A percentile compares a stretch with the other conserved stretches of the same genome.
Evolutionary conservation across 2,113 vertebrate species (phyloP).

Genomic region (Camarhynchus parvulus): DNA sequence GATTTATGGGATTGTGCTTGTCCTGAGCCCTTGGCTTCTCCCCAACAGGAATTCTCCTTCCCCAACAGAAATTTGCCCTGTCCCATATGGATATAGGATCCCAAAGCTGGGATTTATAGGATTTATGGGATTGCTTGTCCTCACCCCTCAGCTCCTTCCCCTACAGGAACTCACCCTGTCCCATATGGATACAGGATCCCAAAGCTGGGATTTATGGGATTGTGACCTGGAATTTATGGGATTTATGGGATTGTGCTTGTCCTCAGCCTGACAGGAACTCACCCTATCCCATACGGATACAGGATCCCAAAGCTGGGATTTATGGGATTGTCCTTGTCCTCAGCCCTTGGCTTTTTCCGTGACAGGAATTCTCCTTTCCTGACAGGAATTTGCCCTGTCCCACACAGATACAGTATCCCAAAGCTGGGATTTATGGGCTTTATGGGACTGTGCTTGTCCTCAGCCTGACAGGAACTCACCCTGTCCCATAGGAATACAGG

Average conservation of each 20-base stretch:
- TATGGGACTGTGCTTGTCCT: neutral
- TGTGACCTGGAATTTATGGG: neutral
- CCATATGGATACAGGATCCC: too few species aligned
- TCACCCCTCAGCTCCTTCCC: neutral
- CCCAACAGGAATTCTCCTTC: too few species aligned
- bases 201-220: too few species aligned
- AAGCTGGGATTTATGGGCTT: too few species aligned
- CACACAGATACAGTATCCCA: too few species aligned
- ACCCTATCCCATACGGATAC: neutral
- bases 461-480: too few species aligned
- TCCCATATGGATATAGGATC: neutral
- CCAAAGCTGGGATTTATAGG: neutral
- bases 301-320: neutral
- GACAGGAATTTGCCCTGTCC: too few species aligned
- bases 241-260: neutral
- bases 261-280: neutral
- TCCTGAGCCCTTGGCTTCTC: neutral
- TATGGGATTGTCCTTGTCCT: too few species aligned
- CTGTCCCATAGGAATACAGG: too few species aligned
- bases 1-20: neutral
- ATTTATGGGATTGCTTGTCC: neutral
- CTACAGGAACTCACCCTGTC: neutral
- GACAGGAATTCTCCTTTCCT: too few species aligned
- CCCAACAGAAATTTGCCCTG: too few species aligned
- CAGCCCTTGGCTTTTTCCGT: too few species aligned